Percentiles rank a stretch among this genome's conserved stretches.
phyloP scores from a whole-genome alignment of 2,888 invertebrate genomes.

The Mythimna vitellina region DNA sequence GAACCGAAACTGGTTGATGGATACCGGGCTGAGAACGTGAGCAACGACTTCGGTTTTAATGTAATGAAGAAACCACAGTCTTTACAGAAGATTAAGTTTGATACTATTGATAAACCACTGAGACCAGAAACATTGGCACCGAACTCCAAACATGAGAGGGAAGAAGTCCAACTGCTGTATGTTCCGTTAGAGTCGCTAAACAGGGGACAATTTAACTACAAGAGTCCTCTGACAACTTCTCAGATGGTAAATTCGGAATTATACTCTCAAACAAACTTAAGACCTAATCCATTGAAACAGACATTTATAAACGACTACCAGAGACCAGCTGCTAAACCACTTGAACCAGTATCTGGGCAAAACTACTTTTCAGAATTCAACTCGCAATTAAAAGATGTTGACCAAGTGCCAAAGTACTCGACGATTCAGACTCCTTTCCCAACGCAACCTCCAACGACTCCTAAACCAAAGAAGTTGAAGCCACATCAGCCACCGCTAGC shows the following conservation, averaged over 20 bases:
- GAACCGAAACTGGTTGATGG: conserved; percentile 85
- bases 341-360: conserved; percentile 75
- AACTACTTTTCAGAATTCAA: conserved; percentile 83
- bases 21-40: conserved; percentile 82
- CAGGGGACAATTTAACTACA: conserved; percentile 85
- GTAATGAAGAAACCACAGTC: conserved; percentile 78
- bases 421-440: conserved; percentile 82
- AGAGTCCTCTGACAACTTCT: conserved; percentile 74
- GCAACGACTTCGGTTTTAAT: conserved; percentile 70
- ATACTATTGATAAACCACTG: conserved; percentile 75
- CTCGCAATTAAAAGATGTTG: conserved; percentile 70
- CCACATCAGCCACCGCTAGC: conserved; percentile 96
- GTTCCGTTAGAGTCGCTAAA: conserved; percentile 95
- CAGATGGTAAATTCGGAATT: conserved; percentile 79
- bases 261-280: conserved; percentile 76
- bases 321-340: conserved; percentile 71
- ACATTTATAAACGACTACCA: conserved; percentile 75
- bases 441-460: conserved; percentile 83
- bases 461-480: conserved; percentile 91
- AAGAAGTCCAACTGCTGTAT: conserved; percentile 95
- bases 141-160: conserved; percentile 85
- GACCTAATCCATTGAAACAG: conserved; percentile 73
- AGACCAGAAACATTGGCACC: conserved; percentile 72
- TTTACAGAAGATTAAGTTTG: conserved; percentile 84
- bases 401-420: conserved; percentile 83